Conservation (phyloP, 2,888 invertebrate species). For the Reticulitermes lucifugus region DNA sequence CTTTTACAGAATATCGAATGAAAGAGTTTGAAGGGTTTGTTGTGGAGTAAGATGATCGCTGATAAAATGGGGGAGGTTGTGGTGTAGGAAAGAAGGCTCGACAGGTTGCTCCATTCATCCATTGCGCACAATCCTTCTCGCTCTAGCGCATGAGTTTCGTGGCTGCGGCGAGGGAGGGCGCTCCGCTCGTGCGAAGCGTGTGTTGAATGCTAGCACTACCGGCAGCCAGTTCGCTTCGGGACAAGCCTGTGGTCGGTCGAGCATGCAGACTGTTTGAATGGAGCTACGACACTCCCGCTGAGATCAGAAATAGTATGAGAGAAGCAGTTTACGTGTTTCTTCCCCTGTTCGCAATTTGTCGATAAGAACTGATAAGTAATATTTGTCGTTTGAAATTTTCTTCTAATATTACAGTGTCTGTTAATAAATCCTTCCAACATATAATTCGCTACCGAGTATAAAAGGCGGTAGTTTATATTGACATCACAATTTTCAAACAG, state of each 20-base stretch:
- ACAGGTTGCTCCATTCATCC: conserved; percentile 23
- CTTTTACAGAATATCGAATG: background rate
- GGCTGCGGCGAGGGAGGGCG: background rate
- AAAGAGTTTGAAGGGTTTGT: background rate
- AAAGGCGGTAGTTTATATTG: background rate
- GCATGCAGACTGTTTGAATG: background rate
- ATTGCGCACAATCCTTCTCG: conserved; percentile 14
- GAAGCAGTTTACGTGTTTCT: background rate
- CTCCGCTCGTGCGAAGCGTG: background rate
- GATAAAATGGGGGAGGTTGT: background rate
- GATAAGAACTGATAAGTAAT: background rate
- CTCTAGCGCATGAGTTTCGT: background rate
- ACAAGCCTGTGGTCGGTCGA: background rate
- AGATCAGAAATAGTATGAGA: conserved; percentile 1
- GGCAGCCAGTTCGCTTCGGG: conserved; percentile 4
- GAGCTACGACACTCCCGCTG: background rate
- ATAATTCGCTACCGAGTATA: background rate
- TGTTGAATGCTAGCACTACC: background rate
- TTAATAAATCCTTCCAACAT: background rate
- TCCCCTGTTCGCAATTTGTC: background rate
- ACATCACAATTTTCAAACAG: background rate
- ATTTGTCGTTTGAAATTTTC: background rate
- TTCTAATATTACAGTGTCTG: background rate
- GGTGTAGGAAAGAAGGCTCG: background rate
- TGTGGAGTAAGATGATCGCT: background rate